phyloP scores from a whole-genome alignment of 64 coral and sea anemone species.

The Porites lutea region DNA sequence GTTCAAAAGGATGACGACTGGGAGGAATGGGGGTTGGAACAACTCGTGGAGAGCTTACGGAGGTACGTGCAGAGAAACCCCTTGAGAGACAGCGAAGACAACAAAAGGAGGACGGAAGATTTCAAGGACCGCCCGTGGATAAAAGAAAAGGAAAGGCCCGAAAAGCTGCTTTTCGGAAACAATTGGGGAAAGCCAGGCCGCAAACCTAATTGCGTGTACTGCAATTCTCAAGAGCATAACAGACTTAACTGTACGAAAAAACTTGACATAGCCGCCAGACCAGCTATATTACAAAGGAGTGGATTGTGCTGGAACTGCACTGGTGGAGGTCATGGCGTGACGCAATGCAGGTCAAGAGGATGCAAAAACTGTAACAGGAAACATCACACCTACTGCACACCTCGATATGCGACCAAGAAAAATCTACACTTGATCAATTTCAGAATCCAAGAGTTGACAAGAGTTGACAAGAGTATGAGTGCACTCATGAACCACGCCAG shows the following conservation, averaged over 20 bases:
- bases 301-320: no score
- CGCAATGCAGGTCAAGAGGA: no score
- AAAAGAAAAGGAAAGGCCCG: not conserved
- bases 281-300: no score
- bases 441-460: no score
- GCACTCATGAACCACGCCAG: no score
- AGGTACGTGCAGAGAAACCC: slow-evolving; percentile 64
- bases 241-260: slow-evolving; percentile 49
- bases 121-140: not conserved
- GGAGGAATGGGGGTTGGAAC: no score
- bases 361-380: no score
- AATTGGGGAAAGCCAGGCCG: not conserved
- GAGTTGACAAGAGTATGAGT: no score
- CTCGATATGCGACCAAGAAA: no score
- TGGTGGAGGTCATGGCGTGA: no score
- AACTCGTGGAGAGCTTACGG: slow-evolving; percentile 37
- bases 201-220: slow-evolving; percentile 64
- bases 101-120: not conserved
- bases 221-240: not conserved
- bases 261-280: slow-evolving; percentile 45
- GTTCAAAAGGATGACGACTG: slow-evolving; percentile 61
- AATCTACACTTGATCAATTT: no score
- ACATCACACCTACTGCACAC: no score
- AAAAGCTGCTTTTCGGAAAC: not conserved
- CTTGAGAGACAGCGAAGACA: not conserved